Percentiles rank a stretch among this genome's conserved stretches.
Conservation (phyloP, 2,113 vertebrate species). For the Brachyhypopomus gauderio region DNA sequence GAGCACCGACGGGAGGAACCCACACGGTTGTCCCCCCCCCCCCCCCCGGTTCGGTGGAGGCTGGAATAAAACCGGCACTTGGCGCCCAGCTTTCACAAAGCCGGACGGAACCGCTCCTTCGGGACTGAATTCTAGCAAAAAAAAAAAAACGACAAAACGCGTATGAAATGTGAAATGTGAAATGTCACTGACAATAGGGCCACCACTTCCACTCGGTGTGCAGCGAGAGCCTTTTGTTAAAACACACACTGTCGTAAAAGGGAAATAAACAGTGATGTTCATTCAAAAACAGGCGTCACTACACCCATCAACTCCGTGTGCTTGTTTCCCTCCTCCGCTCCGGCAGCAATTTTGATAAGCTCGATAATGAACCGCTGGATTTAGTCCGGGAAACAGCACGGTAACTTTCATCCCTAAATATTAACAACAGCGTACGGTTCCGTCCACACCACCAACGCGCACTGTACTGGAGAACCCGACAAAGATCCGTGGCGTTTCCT, state of each 20-base stretch:
- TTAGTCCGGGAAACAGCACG: constrained; percentile 52
- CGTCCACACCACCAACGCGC: neutral
- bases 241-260: neutral
- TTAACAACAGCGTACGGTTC: constrained; percentile 18
- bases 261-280: constrained; percentile 17
- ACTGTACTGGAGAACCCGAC: neutral
- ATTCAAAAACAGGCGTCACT: constrained; percentile 16
- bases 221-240: too few species aligned
- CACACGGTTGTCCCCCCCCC: neutral
- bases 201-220: neutral
- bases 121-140: neutral
- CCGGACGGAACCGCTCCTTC: neutral
- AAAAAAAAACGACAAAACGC: neutral
- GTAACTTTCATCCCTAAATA: constrained; percentile 57
- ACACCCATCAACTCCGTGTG: constrained; percentile 52
- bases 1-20: constrained; percentile 24
- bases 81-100: neutral
- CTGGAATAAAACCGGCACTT: constrained; percentile 9
- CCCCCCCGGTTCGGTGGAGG: constrained; percentile 34
- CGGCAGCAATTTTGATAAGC: constrained; percentile 51
- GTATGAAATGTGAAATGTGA: constrained; percentile 6
- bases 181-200: constrained; percentile 23
- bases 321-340: constrained; percentile 55
- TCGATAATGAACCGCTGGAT: constrained; percentile 35
- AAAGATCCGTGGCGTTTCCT: constrained; percentile 33